These are phyloP conservation scores for Cheilosia vernalis DNA, from an alignment of 2,888 invertebrate genomes.

Conservation along the genomic window DNA sequence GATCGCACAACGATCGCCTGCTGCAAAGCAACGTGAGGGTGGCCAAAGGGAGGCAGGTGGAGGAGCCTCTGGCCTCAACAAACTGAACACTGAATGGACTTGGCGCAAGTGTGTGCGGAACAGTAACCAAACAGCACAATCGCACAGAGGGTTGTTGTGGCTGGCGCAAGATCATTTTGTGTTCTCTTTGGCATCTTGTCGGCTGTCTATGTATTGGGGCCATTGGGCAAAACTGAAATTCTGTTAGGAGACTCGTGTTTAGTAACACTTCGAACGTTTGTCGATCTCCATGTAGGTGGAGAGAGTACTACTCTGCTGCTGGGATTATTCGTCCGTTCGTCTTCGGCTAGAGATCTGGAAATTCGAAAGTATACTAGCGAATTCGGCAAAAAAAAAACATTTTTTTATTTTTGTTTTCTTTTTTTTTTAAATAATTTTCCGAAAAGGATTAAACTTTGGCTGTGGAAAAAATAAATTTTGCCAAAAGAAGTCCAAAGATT, in stretches of 20 bases:
- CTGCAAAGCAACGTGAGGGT: slow-evolving; percentile 2
- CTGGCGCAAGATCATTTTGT: slow-evolving; percentile 34
- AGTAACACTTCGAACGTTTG: slow-evolving; percentile 84
- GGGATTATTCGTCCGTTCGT: slow-evolving; percentile 69
- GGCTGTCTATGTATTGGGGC: slow-evolving; percentile 58
- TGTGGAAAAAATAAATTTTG: background rate
- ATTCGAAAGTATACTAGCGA: slow-evolving; percentile 42
- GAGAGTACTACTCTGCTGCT: slow-evolving; percentile 77
- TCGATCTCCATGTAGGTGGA: slow-evolving; percentile 83
- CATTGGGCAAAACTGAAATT: slow-evolving; percentile 78
- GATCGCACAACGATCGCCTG: slow-evolving; percentile 35
- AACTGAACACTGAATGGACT: slow-evolving; percentile 10
- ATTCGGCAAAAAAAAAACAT: slow-evolving; percentile 34
- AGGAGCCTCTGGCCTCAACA: background rate
- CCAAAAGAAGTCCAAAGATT: slow-evolving; percentile 16
- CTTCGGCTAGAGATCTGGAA: slow-evolving; percentile 52
- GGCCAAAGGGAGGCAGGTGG: slow-evolving; percentile 29
- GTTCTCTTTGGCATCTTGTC: slow-evolving; percentile 61
- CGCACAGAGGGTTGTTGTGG: slow-evolving; percentile 34
- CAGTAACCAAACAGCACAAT: slow-evolving; percentile 27
- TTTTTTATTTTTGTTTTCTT: slow-evolving; percentile 30
- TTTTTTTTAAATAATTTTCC: slow-evolving; percentile 11
- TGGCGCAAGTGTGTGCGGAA: slow-evolving; percentile 17
- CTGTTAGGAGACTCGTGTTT: slow-evolving; percentile 81
- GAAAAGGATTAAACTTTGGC: slow-evolving; percentile 1